phyloP scores from a whole-genome alignment of 2,888 invertebrate species.

The Ormyrus nitidulus region DNA sequence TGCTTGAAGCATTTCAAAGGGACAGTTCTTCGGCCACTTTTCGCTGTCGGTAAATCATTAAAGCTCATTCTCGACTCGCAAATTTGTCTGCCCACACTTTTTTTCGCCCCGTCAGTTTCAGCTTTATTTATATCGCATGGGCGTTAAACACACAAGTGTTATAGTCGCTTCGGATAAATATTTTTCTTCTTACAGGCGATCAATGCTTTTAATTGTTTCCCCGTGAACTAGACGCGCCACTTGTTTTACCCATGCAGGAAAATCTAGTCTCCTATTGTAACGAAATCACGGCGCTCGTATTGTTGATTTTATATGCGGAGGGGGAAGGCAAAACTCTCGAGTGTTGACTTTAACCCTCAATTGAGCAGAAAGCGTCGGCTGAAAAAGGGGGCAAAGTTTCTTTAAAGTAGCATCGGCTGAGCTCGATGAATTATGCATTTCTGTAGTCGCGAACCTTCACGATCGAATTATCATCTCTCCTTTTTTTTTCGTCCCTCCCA shows the following conservation, averaged over 20 bases:
- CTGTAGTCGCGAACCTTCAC: conserved; percentile 16
- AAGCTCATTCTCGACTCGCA: neutral
- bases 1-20: too few species aligned
- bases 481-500: neutral
- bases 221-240: neutral
- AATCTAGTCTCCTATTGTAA: neutral
- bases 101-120: conserved; percentile 10
- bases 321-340: neutral
- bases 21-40: conserved; percentile 13
- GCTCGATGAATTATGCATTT: conserved; percentile 47
- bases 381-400: conserved; percentile 14
- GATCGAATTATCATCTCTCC: conserved; percentile 40
- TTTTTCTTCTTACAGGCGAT: conserved; percentile 11
- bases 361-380: neutral
- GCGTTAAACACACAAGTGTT: neutral
- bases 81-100: conserved; percentile 6
- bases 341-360: conserved; percentile 29
- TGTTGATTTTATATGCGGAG: neutral
- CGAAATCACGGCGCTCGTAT: neutral
- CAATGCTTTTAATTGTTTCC: conserved; percentile 4
- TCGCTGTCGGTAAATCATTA: conserved; percentile 23
- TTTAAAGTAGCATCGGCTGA: conserved; percentile 17
- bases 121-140: neutral
- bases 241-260: neutral
- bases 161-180: conserved; percentile 4